Evolutionary conservation across 2,888 invertebrate species (phyloP).

Genomic region (Apamea monoglypha): DNA sequence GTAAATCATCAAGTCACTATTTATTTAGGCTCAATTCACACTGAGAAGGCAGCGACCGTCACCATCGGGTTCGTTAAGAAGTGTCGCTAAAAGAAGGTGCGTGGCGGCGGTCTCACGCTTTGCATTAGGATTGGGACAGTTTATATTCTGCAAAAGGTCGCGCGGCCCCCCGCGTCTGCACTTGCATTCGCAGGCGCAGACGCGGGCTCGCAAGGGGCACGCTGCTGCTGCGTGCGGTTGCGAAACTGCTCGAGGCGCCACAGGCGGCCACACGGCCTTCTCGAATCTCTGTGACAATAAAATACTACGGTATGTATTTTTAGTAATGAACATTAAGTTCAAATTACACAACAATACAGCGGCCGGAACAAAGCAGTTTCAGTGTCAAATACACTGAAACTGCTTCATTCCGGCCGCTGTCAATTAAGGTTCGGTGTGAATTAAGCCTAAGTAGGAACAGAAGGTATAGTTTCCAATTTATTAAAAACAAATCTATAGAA

Average conservation of each 20-base stretch:
- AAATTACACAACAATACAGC: too few relatives aligned
- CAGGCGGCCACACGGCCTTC: background rate
- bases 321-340: background rate
- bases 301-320: background rate
- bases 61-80: background rate
- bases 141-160: background rate
- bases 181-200: too few relatives aligned
- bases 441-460: background rate
- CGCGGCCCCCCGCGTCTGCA: background rate
- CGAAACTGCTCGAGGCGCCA: background rate
- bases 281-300: background rate
- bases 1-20: slow-evolving; percentile 43
- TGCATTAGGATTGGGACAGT: background rate
- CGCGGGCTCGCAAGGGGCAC: too few relatives aligned
- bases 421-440: background rate
- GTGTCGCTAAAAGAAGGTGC: background rate
- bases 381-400: too few relatives aligned
- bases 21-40: background rate
- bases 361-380: too few relatives aligned
- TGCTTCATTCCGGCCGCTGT: background rate
- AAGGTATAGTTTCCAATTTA: too few relatives aligned
- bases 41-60: background rate
- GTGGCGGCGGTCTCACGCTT: background rate
- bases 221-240: background rate
- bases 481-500: background rate